These are phyloP conservation scores for Microtus oregoni DNA, from an alignment of 2,113 vertebrate species.

Conservation along the genomic window DNA sequence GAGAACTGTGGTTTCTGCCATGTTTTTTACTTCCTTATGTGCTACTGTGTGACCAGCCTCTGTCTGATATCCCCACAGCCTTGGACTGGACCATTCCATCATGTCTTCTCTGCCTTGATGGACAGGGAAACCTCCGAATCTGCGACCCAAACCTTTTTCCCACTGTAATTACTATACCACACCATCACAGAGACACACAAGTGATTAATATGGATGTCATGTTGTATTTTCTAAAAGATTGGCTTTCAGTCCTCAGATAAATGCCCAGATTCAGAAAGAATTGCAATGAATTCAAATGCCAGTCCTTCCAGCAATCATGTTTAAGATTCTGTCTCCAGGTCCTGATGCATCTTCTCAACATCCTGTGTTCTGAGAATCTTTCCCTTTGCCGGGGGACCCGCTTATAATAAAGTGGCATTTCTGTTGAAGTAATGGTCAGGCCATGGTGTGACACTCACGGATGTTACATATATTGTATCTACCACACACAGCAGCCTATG, in stretches of 20 bases:
- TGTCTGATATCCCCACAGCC: no score
- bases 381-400: rapidly evolving
- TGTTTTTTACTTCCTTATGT: not conserved
- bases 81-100: not conserved
- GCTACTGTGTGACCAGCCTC: not conserved
- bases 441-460: not conserved
- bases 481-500: not conserved
- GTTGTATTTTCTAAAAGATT: not conserved
- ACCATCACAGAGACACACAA: not conserved
- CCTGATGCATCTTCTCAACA: not conserved
- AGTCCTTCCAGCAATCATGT: not conserved
- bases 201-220: not conserved
- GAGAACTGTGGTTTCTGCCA: not conserved
- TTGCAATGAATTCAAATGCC: not conserved
- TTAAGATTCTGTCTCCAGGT: not conserved
- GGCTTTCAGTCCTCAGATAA: not conserved
- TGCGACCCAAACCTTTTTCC: not conserved
- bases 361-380: not conserved
- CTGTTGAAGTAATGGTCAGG: not conserved
- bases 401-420: not conserved
- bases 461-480: not conserved
- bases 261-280: not conserved
- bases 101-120: not conserved
- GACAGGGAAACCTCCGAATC: not conserved
- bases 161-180: not conserved